phyloP scores from a whole-genome alignment of 2,113 vertebrate genomes.

The Collichthys lucidus region DNA sequence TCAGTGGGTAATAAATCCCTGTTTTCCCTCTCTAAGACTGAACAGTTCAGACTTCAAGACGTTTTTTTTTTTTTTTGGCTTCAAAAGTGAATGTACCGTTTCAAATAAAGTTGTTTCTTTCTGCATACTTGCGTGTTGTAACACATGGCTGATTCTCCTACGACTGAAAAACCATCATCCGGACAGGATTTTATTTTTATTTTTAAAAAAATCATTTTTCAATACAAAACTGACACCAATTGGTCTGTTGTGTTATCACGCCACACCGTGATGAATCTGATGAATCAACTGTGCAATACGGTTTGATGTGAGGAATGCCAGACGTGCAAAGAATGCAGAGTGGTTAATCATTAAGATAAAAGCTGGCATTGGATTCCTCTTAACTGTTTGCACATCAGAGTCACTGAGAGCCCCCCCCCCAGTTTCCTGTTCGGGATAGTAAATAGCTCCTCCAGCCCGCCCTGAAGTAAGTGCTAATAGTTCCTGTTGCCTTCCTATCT shows the following conservation, averaged over 20 bases:
- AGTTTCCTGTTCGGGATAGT: constrained; percentile 46
- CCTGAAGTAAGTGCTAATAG: constrained; percentile 70
- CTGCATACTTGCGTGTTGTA: constrained; percentile 67
- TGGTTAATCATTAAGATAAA: constrained; percentile 53
- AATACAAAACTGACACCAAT: constrained; percentile 51
- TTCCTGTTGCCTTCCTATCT: constrained; percentile 72
- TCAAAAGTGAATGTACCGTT: constrained; percentile 76
- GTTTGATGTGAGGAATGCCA: constrained; percentile 57
- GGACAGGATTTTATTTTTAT: constrained; percentile 3
- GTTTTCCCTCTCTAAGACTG: constrained; percentile 41
- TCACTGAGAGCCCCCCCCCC: constrained; percentile 48
- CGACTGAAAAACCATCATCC: constrained; percentile 57
- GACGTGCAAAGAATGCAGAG: constrained; percentile 42
- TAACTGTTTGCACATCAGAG: constrained; percentile 55
- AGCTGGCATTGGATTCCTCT: constrained; percentile 35
- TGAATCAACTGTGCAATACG: constrained; percentile 71
- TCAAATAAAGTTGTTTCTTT: constrained; percentile 76
- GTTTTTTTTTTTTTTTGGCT: constrained; percentile 23
- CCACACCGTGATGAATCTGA: constrained; percentile 44
- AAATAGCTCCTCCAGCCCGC: constrained; percentile 32
- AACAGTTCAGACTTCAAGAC: constrained; percentile 52
- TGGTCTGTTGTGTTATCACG: constrained; percentile 19
- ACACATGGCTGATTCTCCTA: constrained; percentile 67
- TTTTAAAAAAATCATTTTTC: constrained; percentile 44
- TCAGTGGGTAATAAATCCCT: constrained; percentile 52